Evolutionary conservation across 30 jellyfish, hydroid and myxozoan genomes (phyloP).

Genomic region (Hydra vulgaris): DNA sequence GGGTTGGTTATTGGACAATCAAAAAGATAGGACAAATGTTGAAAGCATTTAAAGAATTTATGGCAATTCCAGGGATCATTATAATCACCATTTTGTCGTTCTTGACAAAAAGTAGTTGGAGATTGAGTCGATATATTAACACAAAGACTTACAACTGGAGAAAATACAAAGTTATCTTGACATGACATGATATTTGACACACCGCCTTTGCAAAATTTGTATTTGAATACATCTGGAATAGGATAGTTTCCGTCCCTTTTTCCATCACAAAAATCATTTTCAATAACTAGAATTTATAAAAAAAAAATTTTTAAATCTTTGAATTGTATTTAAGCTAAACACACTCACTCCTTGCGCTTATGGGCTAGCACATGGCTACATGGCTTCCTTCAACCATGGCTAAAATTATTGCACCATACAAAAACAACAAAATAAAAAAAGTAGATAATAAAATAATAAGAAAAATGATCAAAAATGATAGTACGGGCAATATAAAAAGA

Average conservation of each 20-base stretch:
- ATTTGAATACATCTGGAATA: conserved; percentile 49
- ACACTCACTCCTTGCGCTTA: no score
- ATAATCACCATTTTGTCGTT: conserved; percentile 52
- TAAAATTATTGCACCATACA: no score
- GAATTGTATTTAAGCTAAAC: no score
- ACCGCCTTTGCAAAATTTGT: conserved; percentile 41
- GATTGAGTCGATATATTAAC: conserved; percentile 8
- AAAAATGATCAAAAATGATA: no score
- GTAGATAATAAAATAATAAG: no score
- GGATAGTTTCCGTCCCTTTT: conserved; percentile 66
- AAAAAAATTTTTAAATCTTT: no score
- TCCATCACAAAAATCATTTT: conserved; percentile 34
- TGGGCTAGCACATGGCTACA: no score
- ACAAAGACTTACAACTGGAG: conserved; percentile 1
- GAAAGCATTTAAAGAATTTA: conserved; percentile 50
- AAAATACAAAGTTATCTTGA: conserved; percentile 45
- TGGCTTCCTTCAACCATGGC: no score
- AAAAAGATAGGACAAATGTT: conserved; percentile 28
- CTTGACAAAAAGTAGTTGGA: conserved; percentile 39
- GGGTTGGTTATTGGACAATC: conserved; percentile 33
- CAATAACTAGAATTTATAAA: no score
- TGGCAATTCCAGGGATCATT: conserved; percentile 82
- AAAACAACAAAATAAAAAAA: no score
- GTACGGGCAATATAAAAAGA: no score
- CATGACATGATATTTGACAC: conserved; percentile 31